Conservation (phyloP, 2,888 invertebrate genomes). For the Matsumyia berberina region DNA sequence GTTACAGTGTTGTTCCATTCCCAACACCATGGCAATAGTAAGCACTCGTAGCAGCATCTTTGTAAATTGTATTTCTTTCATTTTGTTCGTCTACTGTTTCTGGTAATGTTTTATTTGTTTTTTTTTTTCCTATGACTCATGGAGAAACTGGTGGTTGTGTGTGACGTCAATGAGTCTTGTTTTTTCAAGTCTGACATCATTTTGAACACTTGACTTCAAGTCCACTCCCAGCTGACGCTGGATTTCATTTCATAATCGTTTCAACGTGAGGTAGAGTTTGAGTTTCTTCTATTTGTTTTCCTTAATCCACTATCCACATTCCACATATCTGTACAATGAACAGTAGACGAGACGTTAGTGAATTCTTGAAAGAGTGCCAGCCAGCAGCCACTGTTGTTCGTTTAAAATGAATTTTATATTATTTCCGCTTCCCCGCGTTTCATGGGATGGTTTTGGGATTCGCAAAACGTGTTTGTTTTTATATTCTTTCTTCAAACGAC, state of each 20-base stretch:
- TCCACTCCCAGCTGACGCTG: not conserved
- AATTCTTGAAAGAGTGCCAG: slow-evolving; percentile 10
- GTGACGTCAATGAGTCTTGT: slow-evolving; percentile 54
- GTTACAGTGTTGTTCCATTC: slow-evolving; percentile 53
- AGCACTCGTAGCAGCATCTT: slow-evolving; percentile 31
- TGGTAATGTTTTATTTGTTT: not conserved
- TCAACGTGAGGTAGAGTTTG: not conserved
- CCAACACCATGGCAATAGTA: slow-evolving; percentile 28
- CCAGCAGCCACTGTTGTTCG: slow-evolving; percentile 8
- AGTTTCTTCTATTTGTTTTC: slow-evolving; percentile 21
- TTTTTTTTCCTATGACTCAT: slow-evolving; percentile 43
- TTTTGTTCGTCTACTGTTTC: not conserved
- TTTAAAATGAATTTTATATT: slow-evolving; percentile 13
- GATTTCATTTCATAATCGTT: slow-evolving; percentile 48
- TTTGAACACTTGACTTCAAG: not conserved
- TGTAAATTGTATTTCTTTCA: not conserved
- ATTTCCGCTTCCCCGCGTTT: slow-evolving; percentile 34
- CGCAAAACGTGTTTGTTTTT: slow-evolving; percentile 6
- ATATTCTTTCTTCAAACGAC: too few species aligned
- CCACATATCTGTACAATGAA: not conserved
- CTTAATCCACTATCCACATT: slow-evolving; percentile 1
- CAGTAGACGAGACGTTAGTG: slow-evolving; percentile 20
- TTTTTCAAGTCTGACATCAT: slow-evolving; percentile 51
- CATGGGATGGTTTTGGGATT: slow-evolving; percentile 22
- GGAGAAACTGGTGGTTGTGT: slow-evolving; percentile 38